Base-by-base conservation (phyloP, 1,140 invertebrate species). In the Solenopsis invicta region DNA sequence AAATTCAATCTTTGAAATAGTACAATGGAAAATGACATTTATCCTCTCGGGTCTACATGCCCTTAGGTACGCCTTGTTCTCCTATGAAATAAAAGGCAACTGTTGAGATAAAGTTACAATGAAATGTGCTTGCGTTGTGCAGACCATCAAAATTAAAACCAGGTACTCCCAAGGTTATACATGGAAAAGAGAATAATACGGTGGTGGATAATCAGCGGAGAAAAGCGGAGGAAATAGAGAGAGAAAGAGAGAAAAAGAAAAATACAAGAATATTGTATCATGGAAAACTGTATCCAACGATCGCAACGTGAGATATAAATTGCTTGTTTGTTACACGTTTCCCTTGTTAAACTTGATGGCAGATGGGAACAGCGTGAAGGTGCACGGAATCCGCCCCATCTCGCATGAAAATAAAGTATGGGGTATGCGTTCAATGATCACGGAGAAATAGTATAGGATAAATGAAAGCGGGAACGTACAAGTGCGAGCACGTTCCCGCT, bases 321-420 rank as follows among this genome's bases (percentile, higher is more conserved):
- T 86, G 62, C 61, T 64, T 85, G 84, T 78, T 85, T 78, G 84
- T 80, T 59, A 61, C 41, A 64, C 62, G 13, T 37, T 59, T 45
- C 50, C n/a, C 76, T 48, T 81, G 62, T 88, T 86, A 78, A 52
- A n/a, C 64, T 61, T 50, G 62, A 9, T n/a, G 18, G 21, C 41
- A 37, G 54, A 78, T 56, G 41, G 50, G 29, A 75, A 64, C 29
- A 75, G 72, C 85, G 45, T 61, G 56, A 82, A 82, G 52, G 54
- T 81, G 41, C 37, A 67, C 52, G 24, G 48, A 41, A n/a, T 59
- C 56, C 71, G 24, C 24, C 24, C 52, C 87, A 90, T 88, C 61
- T 80, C 74, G n/a, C 29, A 75, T 84, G 16, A 85, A 82, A 88
- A 91, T 90, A 89, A 85, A 91, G 87, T 66, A 37, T 37, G 16